Conservation (phyloP, 2,888 invertebrate genomes). For the Mongoloraphidia duomilia region DNA sequence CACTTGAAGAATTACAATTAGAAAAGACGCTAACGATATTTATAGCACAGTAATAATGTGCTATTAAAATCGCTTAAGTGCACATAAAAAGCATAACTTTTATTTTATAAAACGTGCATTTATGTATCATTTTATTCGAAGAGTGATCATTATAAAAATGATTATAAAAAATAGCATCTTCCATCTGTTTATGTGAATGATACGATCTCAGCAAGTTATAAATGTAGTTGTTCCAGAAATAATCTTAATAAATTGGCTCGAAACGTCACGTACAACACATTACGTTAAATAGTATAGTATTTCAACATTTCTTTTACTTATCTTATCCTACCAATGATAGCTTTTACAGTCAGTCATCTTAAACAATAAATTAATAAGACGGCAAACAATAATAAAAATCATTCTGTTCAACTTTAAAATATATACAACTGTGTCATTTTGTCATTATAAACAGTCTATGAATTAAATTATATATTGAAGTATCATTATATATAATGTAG, state of each 20-base stretch:
- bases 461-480: conserved; percentile 15
- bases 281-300: conserved; percentile 27
- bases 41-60: too few relatives aligned
- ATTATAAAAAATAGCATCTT: too few relatives aligned
- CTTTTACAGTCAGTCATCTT: conserved; percentile 22
- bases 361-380: not conserved
- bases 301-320: conserved; percentile 33
- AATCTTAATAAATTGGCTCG: conserved; percentile 28
- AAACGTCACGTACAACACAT: conserved; percentile 32
- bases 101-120: too few relatives aligned
- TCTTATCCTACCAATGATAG: conserved; percentile 29
- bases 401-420: conserved; percentile 22
- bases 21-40: too few relatives aligned
- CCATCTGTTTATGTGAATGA: too few relatives aligned
- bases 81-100: too few relatives aligned
- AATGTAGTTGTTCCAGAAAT: too few relatives aligned
- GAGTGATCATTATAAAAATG: too few relatives aligned
- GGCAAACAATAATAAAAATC: not conserved
- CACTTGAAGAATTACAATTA: too few relatives aligned
- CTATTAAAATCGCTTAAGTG: too few relatives aligned
- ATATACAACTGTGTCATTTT: conserved; percentile 30
- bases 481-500: not conserved
- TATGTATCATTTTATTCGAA: too few relatives aligned
- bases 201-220: too few relatives aligned
- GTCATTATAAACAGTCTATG: conserved; percentile 31